Percentiles rank a stretch among this genome's conserved stretches.
These are phyloP conservation scores for Tangara arthus DNA, from an alignment of 2,797 vertebrate genomes.

Conservation along the genomic window DNA sequence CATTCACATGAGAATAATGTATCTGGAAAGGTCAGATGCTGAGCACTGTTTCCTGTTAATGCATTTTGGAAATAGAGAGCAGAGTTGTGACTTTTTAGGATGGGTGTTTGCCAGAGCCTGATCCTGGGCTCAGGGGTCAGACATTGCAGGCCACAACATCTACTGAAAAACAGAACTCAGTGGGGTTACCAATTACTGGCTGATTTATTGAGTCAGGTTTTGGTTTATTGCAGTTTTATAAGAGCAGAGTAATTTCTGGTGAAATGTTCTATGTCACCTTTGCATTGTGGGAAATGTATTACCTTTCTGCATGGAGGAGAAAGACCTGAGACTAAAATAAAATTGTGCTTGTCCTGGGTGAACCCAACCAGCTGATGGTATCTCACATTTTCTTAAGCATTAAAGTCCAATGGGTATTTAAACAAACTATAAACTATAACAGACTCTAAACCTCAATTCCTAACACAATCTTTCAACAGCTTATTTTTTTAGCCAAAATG, in stretches of 20 bases:
- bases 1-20: neutral
- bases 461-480: neutral
- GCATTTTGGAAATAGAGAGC: neutral
- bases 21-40: neutral
- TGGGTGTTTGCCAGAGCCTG: neutral
- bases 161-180: neutral
- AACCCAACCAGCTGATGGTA: neutral
- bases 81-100: neutral
- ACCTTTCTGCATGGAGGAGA: neutral
- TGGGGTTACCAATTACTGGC: neutral
- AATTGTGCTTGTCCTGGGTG: neutral
- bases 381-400: neutral
- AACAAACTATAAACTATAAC: neutral
- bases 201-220: neutral
- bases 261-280: neutral
- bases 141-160: accelerated
- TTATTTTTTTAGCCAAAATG: neutral
- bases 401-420: neutral
- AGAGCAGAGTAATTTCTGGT: neutral
- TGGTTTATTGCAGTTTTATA: neutral
- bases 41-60: neutral
- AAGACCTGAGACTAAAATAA: neutral
- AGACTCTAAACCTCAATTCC: neutral
- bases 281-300: neutral
- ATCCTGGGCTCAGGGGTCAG: neutral